A percentile compares a stretch with the other conserved stretches of the same genome.
Conservation (phyloP, 2,797 vertebrate genomes). For the Gambusia yucatana region DNA sequence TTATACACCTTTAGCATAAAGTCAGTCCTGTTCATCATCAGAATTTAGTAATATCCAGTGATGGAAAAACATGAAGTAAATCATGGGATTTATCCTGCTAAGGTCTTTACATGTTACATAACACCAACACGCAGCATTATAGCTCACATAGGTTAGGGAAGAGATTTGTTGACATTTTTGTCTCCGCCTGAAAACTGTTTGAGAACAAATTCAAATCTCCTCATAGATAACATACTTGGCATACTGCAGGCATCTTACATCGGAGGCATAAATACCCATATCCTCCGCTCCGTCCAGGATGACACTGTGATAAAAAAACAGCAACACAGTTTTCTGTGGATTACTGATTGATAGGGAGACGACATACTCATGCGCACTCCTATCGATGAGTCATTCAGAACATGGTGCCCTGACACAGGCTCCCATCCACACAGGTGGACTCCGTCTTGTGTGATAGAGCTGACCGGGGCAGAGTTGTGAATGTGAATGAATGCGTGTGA, state of each 20-base stretch:
- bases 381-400: slow-evolving; percentile 69
- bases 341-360: slow-evolving; percentile 21
- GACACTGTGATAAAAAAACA: slow-evolving; percentile 14
- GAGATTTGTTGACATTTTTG: slow-evolving; percentile 22
- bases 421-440: slow-evolving; percentile 66
- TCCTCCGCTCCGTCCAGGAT: slow-evolving; percentile 13
- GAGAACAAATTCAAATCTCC: slow-evolving; percentile 52
- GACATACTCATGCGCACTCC: slow-evolving; percentile 33
- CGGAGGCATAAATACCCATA: slow-evolving; percentile 21
- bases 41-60: background rate
- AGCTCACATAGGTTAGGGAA: slow-evolving; percentile 24
- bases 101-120: slow-evolving; percentile 56
- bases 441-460: slow-evolving; percentile 31
- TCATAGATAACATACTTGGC: slow-evolving; percentile 66
- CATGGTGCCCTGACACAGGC: slow-evolving; percentile 54
- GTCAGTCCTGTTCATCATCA: background rate
- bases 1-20: background rate
- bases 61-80: slow-evolving; percentile 48
- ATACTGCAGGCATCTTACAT: slow-evolving; percentile 46
- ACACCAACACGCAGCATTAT: slow-evolving; percentile 41
- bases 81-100: slow-evolving; percentile 63
- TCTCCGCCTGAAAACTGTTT: slow-evolving; percentile 25
- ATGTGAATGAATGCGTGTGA: slow-evolving; percentile 17
- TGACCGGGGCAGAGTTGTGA: slow-evolving; percentile 2
- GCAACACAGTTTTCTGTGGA: background rate